phyloP scores from a whole-genome alignment of 2,113 vertebrate species.

The Crotalus tigris region DNA sequence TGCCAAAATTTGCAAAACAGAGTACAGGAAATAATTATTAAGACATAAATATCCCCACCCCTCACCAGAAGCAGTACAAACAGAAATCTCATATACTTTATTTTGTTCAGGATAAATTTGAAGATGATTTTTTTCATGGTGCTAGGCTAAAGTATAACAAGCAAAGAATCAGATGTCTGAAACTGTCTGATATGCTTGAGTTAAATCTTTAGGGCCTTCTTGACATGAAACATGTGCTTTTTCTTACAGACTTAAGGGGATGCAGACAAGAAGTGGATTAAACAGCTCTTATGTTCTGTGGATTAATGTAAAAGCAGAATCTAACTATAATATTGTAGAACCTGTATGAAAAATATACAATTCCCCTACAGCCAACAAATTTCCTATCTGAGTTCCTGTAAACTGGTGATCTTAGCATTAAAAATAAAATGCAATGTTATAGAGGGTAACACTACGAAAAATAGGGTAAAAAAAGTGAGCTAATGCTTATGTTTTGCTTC shows the following conservation, averaged over 20 bases:
- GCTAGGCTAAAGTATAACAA: neutral
- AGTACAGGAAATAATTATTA: neutral
- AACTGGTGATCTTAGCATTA: neutral
- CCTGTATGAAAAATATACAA: neutral
- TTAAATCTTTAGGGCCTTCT: neutral
- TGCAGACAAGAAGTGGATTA: neutral
- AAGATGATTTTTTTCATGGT: neutral
- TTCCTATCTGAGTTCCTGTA: neutral
- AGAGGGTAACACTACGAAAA: neutral
- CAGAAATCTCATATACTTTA: neutral
- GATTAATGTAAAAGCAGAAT: neutral
- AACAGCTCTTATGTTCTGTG: neutral
- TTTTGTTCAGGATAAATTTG: neutral
- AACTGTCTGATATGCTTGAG: neutral
- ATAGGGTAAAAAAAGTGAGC: neutral
- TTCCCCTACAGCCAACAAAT: neutral
- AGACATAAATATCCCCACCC: neutral
- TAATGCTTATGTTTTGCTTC: neutral
- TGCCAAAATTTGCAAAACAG: neutral
- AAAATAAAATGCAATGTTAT: neutral
- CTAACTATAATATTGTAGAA: neutral
- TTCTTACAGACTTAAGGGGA: neutral
- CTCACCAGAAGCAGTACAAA: neutral
- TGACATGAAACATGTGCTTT: neutral
- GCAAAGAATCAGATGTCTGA: neutral